These are phyloP conservation scores for Caenorhabditis uteleia DNA, from an alignment of 2,888 invertebrate species.

Conservation along the genomic window DNA sequence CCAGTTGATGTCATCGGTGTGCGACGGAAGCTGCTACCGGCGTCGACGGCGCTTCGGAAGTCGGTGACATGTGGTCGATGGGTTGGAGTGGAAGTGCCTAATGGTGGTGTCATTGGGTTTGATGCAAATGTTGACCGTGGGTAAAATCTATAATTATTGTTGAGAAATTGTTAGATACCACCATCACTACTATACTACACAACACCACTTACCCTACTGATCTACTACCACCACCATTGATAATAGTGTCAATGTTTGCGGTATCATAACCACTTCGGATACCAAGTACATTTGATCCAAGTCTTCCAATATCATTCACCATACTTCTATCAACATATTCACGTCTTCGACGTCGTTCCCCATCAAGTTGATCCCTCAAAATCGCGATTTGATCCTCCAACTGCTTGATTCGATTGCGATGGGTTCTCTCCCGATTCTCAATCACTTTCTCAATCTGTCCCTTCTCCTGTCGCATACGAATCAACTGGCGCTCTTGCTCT, in stretches of 20 bases:
- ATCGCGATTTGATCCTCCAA: conserved; percentile 64
- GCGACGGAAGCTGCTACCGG: conserved; percentile 35
- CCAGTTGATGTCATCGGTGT: conserved; percentile 19
- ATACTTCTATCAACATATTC: conserved; percentile 62
- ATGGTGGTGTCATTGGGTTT: conserved; percentile 68
- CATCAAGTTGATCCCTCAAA: conserved; percentile 66
- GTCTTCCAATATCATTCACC: conserved; percentile 62
- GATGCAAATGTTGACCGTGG: conserved; percentile 66
- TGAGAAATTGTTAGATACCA: conserved; percentile 3
- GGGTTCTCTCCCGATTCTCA: conserved; percentile 66
- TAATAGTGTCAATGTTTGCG: conserved; percentile 52
- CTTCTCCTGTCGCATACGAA: conserved; percentile 66
- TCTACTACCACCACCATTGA: conserved; percentile 45
- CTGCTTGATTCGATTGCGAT: conserved; percentile 65
- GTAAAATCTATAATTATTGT: conserved; percentile 36
- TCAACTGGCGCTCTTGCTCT: conserved; percentile 66
- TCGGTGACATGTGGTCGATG: conserved; percentile 42
- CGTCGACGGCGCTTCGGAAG: conserved; percentile 36
- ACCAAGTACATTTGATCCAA: conserved; percentile 57
- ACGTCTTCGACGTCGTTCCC: conserved; percentile 60
- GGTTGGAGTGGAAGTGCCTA: conserved; percentile 67
- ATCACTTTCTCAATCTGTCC: conserved; percentile 68
- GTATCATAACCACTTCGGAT: conserved; percentile 51
- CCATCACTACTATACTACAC: background rate
- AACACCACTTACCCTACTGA: conserved; percentile 34